Conservation (phyloP, 35 echinoderm and acorn worm species). For the Diadema setosum region DNA sequence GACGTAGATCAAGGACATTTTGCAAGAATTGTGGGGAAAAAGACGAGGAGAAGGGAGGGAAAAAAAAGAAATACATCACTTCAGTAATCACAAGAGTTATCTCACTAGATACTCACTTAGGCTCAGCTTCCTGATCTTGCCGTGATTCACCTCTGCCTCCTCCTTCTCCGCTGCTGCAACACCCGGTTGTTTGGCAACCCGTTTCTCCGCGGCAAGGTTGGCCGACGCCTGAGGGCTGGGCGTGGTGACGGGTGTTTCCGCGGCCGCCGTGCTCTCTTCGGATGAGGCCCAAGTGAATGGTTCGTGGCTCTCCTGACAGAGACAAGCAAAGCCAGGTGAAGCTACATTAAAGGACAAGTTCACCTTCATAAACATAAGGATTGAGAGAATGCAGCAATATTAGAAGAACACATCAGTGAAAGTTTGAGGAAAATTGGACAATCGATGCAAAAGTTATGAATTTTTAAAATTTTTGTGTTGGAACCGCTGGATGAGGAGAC, state of each 20-base stretch:
- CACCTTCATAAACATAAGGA: no score
- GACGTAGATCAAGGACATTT: no score
- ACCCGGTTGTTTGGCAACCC: neutral
- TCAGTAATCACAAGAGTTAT: no score
- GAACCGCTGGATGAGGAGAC: no score
- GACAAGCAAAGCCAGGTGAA: neutral
- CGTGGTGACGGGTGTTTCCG: neutral
- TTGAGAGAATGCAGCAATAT: no score
- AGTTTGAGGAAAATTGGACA: no score
- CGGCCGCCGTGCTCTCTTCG: neutral
- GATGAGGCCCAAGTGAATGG: conserved; percentile 69
- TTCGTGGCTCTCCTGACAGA: conserved; percentile 61
- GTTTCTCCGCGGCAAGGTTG: neutral
- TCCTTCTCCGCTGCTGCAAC: neutral
- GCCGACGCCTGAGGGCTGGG: neutral
- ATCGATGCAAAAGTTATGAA: no score
- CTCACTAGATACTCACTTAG: conserved; percentile 16
- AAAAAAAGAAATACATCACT: no score
- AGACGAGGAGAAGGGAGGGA: no score
- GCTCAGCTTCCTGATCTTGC: neutral
- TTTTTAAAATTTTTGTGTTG: no score
- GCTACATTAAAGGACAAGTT: neutral
- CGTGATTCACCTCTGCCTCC: neutral
- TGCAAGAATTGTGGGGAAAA: no score
- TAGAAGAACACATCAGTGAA: no score